phyloP scores from a whole-genome alignment of 1,140 invertebrate genomes.

The Pygmarrhopalites habei region DNA sequence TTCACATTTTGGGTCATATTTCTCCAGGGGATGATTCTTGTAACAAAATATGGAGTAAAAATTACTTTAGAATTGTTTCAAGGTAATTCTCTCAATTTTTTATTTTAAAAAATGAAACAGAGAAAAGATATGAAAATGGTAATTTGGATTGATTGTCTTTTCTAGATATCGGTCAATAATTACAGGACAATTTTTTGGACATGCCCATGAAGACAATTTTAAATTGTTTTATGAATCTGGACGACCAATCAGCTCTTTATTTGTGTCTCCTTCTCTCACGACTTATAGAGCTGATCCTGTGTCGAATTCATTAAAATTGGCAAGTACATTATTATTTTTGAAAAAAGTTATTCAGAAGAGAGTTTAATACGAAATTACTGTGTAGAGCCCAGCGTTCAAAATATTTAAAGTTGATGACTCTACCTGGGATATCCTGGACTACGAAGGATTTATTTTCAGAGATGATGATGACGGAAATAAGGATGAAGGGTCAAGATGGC shows the following conservation, averaged over 20 bases:
- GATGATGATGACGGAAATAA: conserved; percentile 44
- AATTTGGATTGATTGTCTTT: too few species aligned
- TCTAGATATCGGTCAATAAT: conserved; percentile 20
- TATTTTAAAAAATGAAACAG: too few species aligned
- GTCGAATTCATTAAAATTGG: too few species aligned
- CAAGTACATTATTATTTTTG: too few species aligned
- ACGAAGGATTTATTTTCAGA: conserved; percentile 47
- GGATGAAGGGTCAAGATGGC: conserved; percentile 46
- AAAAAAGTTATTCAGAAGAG: too few species aligned
- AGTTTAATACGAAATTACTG: too few species aligned
- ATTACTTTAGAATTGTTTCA: conserved; percentile 29
- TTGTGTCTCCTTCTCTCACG: conserved; percentile 46
- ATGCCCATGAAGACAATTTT: conserved; percentile 47
- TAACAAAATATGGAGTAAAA: conserved; percentile 18
- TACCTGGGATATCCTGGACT: conserved; percentile 43
- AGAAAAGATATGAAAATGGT: too few species aligned
- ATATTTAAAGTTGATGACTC: conserved; percentile 44
- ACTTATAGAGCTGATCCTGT: conserved; percentile 42
- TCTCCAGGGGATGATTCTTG: conserved; percentile 32
- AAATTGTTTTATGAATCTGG: conserved; percentile 40
- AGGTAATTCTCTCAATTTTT: too few species aligned
- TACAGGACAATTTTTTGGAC: conserved; percentile 44
- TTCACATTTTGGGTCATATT: conserved; percentile 36
- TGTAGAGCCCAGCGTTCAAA: conserved; percentile 52
- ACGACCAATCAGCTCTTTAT: conserved; percentile 43